Evolutionary conservation across 2,888 invertebrate species (phyloP), one percentile per base, ranked within the genome.

Genomic region (Adelphocoris suturalis): DNA sequence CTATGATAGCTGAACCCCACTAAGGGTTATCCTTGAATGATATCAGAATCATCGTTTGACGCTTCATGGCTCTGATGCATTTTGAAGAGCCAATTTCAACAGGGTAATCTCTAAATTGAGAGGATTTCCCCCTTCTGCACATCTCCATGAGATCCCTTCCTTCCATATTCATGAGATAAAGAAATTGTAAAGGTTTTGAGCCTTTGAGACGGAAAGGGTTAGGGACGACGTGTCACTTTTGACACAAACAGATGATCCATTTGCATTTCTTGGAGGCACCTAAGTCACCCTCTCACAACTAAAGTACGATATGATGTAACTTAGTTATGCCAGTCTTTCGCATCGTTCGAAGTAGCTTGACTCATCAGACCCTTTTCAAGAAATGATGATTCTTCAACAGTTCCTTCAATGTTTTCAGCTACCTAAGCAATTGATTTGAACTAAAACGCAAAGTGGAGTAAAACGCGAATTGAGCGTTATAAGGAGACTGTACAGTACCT

Each of bases 211-310:
- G 85, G 19, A 16, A 19, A 85, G 37, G 85, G 85, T 4, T n/a
- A 52, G 52, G 82, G 52, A 23, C 23, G 82, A 57, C 61, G 85
- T 85, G 85, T 61, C 85, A 85, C 85, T 85, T 85, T 57, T 85
- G 85, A 85, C 85, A 28, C 47, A 52, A 52, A 85, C 85, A 85
- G 85, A 85, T 85, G 85, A 85, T 85, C 85, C 85, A 85, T 85
- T 85, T 85, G 85, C 61, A 85, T 85, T 28, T 19, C 85, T 85
- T 85, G 85, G 61, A 61, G 85, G 16, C 61, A 85, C 46, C 85
- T 61, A 16, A 85, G 37, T 57, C 16, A 19, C 23, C 19, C 37
- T 61, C 37, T 37, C 52, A 61, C 85, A 78, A 78, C 78, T 46
- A 55, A 85, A 57, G 85, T 61, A 61, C 57, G 85, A 85, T 85